Evolutionary conservation across 2,797 vertebrate species (phyloP), one percentile per base, ranked within the genome.

Genomic region (Lithobates sylvaticus): DNA sequence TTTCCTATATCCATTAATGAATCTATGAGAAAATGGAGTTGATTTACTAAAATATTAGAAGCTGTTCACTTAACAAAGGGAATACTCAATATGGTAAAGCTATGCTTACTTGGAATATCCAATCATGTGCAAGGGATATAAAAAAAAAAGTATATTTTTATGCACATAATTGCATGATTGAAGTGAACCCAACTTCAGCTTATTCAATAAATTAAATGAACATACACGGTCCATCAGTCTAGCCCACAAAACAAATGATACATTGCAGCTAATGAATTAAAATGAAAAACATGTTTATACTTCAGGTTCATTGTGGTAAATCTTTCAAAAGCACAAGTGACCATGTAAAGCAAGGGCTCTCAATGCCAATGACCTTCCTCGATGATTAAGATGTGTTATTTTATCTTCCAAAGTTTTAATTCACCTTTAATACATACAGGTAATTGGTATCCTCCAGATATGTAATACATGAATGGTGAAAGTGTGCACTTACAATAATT

Each of bases 401-500:
- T 39, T 50, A 26, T 68, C 77, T 68, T 42, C 32, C 23, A 3
- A 58, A 34, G 36, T 29, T 32, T 27, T 72, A 29, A 42, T 71
- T 61, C 71, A 54, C 50, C 32, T 50, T 21, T 81, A 72, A 27
- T 81, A 64, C 32, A 81, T 27, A 81, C 47, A 81, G 21, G 32
- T 81, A 81, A 61, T 26, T 81, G 50, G 47, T 81, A 81, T n/a
- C 54, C 71, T 61, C 54, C n/a, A 81, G 68, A 81, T 72, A 58
- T 58, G 78, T 54, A 70, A 71, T 71, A 81, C 32, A 39, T 16
- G 47, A 81, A 64, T 32, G 72, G 50, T 27, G 23, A 81, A 73
- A 72, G 23, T 70, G 79, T 81, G 32, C 79, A 78, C 42, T 71
- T 71, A 81, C 47, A 81, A 50, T 85, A 85, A 84, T 73, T 85